Base-by-base conservation (phyloP, 2,797 vertebrate species). In the Notolepis coatsorum region DNA sequence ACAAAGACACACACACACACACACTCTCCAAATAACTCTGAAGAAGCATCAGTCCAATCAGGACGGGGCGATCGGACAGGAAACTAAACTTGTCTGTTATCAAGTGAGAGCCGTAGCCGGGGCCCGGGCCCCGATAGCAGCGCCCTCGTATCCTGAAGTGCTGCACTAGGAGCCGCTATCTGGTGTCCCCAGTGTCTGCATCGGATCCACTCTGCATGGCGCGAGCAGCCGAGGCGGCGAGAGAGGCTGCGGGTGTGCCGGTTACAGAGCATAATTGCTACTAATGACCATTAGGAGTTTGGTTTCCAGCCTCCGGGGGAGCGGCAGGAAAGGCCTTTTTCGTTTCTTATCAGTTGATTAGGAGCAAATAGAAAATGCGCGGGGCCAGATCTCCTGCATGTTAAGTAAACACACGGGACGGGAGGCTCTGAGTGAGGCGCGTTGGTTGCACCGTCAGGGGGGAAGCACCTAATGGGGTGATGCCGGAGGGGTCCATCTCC, bases 271-370 rank as follows among this genome's bases (percentile, higher is more conserved):
- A 79, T 93, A 93, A 93, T 93, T 92, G 91, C 87, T 86, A 80
- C 90, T 94, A 94, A 94, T 93, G 90, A 93, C 89, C 92, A 93
- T 93, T 91, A 93, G 83, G 87, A 91, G 90, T 89, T 90, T 85
- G 80, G 86, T 89, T 92, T 91, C 86, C 88, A 87, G 87, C 87
- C 92, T 85, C 88, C 58, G 47, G 91, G 79, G 71, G 90, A 89
- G 84, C 84, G 30, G 48, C 25, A 86, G 78, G 84, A 91, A 92
- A 87, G 83, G 88, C 82, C 87, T 89, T 88, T 72, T 87, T 69
- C n/a, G n/a, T n/a, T 84, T 90, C 90, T 94, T 93, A 92, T 91
- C 90, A 92, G 91, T 89, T 91, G 91, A 93, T 93, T 93, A 93
- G 89, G 79, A 61, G 86, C 89, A 92, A 93, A 92, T 89, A 88